Evolutionary conservation across 2,113 vertebrate species (phyloP).

Genomic region (Erinaceus europaeus): DNA sequence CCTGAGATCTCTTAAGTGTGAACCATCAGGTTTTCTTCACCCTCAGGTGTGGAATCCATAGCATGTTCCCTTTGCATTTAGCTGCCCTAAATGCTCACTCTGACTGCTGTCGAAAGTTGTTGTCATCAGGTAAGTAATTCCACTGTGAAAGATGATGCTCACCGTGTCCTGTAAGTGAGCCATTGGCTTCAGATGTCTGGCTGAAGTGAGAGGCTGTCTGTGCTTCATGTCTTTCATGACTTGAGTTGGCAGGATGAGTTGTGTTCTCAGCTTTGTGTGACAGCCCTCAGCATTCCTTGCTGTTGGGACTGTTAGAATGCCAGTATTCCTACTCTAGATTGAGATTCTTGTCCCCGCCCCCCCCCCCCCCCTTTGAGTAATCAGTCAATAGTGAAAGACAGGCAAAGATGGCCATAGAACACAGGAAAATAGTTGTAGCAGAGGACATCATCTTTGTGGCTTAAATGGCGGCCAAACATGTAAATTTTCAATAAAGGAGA

Average conservation of each 20-base stretch:
- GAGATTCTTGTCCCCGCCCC: too few relatives aligned
- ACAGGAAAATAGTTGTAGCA: not conserved
- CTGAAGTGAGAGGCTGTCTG: conserved; percentile 46
- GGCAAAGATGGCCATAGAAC: not conserved
- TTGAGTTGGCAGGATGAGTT: not conserved
- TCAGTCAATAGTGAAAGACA: too few relatives aligned
- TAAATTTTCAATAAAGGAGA: not conserved
- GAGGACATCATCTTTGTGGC: not conserved
- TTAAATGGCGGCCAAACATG: not conserved
- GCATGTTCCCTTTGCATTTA: conserved; percentile 97
- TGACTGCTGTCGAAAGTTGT: conserved; percentile 95
- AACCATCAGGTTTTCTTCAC: not conserved
- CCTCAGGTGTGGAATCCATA: conserved; percentile 92
- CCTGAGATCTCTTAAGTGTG: not conserved
- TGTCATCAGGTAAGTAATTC: conserved; percentile 91
- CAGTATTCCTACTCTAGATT: not conserved
- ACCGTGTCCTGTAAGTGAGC: conserved; percentile 19
- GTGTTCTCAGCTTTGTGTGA: not conserved
- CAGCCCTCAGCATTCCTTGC: not conserved
- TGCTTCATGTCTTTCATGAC: not conserved
- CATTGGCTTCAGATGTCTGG: conserved; percentile 52
- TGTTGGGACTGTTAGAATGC: not conserved
- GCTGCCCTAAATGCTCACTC: conserved; percentile 95
- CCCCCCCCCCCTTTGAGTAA: too few relatives aligned
- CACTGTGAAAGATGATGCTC: not conserved